These are phyloP conservation scores for Melanostoma mellinum DNA, from an alignment of 2,888 invertebrate genomes.

Conservation along the genomic window DNA sequence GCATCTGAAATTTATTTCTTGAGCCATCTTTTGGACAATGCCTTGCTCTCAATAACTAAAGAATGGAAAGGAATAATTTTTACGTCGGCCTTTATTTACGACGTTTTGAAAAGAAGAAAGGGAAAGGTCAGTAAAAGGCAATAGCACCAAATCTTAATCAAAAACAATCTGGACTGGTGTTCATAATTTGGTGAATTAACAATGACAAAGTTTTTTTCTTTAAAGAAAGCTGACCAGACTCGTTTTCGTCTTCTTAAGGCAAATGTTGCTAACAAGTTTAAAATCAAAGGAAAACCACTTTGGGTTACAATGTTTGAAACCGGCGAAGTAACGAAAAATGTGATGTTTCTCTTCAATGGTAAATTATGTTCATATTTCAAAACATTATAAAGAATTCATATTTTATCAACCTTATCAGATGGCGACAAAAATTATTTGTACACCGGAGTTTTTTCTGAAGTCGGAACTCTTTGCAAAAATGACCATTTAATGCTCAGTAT, in stretches of 20 bases:
- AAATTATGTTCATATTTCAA: background rate
- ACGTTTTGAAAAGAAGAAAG: constrained; percentile 40
- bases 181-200: background rate
- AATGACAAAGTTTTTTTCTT: too few species aligned
- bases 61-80: constrained; percentile 56
- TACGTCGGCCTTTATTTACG: constrained; percentile 55
- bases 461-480: constrained; percentile 23
- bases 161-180: background rate
- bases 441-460: constrained; percentile 49
- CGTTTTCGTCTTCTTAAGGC: constrained; percentile 30
- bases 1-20: constrained; percentile 46
- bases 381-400: background rate
- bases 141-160: background rate
- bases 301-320: constrained; percentile 63
- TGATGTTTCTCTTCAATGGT: constrained; percentile 64
- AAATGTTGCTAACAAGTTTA: constrained; percentile 53
- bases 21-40: constrained; percentile 50
- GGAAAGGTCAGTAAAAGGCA: constrained; percentile 39
- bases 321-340: constrained; percentile 40
- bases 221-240: constrained; percentile 14
- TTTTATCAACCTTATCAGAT: constrained; percentile 14
- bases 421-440: constrained; percentile 38
- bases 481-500: constrained; percentile 36
- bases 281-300: constrained; percentile 45
- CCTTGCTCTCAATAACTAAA: constrained; percentile 41